These are phyloP conservation scores for Ctenopoma kingsleyae DNA, from an alignment of 2,797 vertebrate species.

Conservation along the genomic window DNA sequence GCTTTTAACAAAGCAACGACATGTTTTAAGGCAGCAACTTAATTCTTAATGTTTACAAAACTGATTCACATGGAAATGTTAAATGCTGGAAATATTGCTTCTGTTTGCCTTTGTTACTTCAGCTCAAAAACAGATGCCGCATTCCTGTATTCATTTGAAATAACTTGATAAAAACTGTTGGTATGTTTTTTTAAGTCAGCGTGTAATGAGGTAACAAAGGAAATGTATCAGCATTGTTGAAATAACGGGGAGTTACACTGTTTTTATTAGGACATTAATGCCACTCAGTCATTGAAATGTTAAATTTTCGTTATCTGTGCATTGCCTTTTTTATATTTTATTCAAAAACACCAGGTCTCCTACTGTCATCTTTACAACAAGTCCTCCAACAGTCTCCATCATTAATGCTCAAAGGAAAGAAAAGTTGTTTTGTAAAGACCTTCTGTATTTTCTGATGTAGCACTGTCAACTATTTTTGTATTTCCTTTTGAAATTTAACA, in stretches of 20 bases:
- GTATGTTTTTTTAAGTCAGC: slow-evolving; percentile 16
- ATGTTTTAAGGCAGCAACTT: neutral
- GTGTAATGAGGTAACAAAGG: neutral
- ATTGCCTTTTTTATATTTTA: slow-evolving; percentile 17
- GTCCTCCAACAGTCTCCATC: no score
- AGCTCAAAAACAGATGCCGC: slow-evolving; percentile 9
- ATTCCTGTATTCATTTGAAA: slow-evolving; percentile 19
- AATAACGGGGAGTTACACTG: slow-evolving; percentile 12
- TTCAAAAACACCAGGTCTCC: neutral
- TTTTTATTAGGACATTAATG: neutral
- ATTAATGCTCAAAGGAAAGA: slow-evolving; percentile 36
- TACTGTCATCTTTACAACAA: neutral
- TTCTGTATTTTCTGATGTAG: slow-evolving; percentile 4
- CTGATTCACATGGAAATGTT: neutral
- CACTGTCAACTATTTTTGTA: neutral
- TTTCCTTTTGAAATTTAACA: slow-evolving; percentile 27
- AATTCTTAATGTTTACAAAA: slow-evolving; percentile 2
- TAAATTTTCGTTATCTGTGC: slow-evolving; percentile 5
- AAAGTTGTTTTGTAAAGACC: slow-evolving; percentile 35
- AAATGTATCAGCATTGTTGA: slow-evolving; percentile 2
- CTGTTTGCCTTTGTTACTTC: slow-evolving; percentile 11
- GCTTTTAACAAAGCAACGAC: slow-evolving; percentile 13
- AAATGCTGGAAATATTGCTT: neutral
- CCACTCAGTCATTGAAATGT: neutral
- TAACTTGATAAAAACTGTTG: slow-evolving; percentile 15